Evolutionary conservation across 1,140 invertebrate species (phyloP), one percentile per base, ranked within the genome.

Genomic region (Himalopsyche phryganea): DNA sequence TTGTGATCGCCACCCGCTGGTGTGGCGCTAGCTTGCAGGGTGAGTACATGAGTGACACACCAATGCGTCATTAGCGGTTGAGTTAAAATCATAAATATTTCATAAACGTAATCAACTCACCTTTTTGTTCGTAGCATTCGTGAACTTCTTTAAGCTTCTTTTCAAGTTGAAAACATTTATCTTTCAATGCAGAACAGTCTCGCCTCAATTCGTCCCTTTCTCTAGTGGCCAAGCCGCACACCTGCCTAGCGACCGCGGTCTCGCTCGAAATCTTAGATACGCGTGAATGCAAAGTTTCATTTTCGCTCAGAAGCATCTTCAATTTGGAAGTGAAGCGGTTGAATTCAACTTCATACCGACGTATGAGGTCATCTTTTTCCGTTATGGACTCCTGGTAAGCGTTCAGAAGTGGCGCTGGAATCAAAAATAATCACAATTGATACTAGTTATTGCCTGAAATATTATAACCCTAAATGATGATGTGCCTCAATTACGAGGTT

Each of bases 321-420:
- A 82, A 71, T 68, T 80, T 81, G 1, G 72, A 75, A 36, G 81
- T 80, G 61, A 87, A 86, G n/a, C 74, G 66, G 17, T 83, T 78
- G 36, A 87, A 75, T 66, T 85, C 80, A 1, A 71, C 66, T 61
- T 81, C 82, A 49, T 85, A 86, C 51, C 80, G 76, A 6, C 73
- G 66, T 42, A 88, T 80, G 17, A 87, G 72, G 17, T 85, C 78
- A 15, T 85, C 79, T 67, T 87, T 88, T 65, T 88, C 86, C 1
- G 67, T 68, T 11, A 88, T 68, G 14, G 80, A 82, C 62, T 86
- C 84, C 59, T 86, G 80, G 61, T 87, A 88, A 20, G 86, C 84
- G 66, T 86, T 79, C 15, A 88, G 68, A 14, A 88, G 71, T 1
- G 86, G 85, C 0, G 15, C 77, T 77, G 45, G 65, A 28, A 28